Conservation (phyloP, 2,113 vertebrate genomes). For the Telmatochromis sp. region DNA sequence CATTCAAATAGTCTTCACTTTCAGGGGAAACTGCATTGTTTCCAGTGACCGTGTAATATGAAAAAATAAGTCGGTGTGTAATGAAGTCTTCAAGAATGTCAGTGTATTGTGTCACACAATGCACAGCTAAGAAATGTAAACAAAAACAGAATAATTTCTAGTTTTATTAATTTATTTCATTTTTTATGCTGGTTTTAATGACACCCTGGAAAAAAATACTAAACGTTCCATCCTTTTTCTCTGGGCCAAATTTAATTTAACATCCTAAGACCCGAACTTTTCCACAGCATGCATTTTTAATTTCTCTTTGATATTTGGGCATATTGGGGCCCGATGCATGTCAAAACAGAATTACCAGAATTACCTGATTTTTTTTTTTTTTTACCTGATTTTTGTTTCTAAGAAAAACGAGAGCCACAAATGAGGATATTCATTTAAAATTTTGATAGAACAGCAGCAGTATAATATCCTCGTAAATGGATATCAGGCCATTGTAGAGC, state of each 20-base stretch:
- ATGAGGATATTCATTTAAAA: not conserved
- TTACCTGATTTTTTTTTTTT: not conserved
- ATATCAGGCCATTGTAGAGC: not conserved
- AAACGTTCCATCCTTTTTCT: not conserved
- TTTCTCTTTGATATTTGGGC: not conserved
- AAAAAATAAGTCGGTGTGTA: not conserved
- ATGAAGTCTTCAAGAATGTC: not conserved
- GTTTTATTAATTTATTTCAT: not conserved
- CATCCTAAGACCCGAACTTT: not conserved
- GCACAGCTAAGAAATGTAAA: not conserved
- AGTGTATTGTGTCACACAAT: not conserved
- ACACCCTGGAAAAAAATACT: not conserved
- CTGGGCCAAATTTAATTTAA: not conserved
- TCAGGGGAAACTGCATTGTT: not conserved
- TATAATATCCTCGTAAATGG: not conserved
- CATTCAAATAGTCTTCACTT: not conserved
- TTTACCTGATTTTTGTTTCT: not conserved
- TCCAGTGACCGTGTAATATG: not conserved
- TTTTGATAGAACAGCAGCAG: not conserved
- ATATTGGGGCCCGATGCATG: not conserved
- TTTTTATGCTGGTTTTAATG: not conserved
- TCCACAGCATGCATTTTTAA: not conserved
- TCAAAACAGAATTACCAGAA: not conserved
- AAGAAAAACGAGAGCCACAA: not conserved
- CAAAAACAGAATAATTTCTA: not conserved